These are phyloP conservation scores for Andrena bicolor DNA, from an alignment of 2,888 invertebrate genomes.

Conservation along the genomic window DNA sequence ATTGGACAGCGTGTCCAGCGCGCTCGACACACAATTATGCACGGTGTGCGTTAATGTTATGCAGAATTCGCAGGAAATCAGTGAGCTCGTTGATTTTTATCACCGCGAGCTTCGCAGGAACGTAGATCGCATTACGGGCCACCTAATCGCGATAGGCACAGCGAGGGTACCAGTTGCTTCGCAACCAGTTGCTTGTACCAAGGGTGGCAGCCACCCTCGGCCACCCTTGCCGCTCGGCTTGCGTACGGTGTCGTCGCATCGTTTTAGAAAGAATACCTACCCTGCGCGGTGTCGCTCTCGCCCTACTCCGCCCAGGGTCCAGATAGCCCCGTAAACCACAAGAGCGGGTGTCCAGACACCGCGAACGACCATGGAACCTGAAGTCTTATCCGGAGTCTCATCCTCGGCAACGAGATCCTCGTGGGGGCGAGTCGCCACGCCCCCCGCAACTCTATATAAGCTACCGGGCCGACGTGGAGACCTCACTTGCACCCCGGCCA, in stretches of 20 bases:
- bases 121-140: slow-evolving; percentile 30
- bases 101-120: slow-evolving; percentile 7
- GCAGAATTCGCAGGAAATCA: no score
- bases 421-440: slow-evolving; percentile 79
- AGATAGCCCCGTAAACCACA: slow-evolving; percentile 11
- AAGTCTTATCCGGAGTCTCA: slow-evolving; percentile 61
- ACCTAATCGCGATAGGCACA: slow-evolving; percentile 37
- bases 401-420: slow-evolving; percentile 64
- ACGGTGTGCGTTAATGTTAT: no score
- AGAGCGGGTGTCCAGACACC: slow-evolving; percentile 38
- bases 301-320: not conserved
- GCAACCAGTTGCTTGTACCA: slow-evolving; percentile 78
- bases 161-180: slow-evolving; percentile 77
- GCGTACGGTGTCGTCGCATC: slow-evolving; percentile 13
- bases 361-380: slow-evolving; percentile 41
- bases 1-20: no score
- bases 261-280: slow-evolving; percentile 18
- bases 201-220: slow-evolving; percentile 27
- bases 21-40: no score
- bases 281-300: not conserved
- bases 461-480: slow-evolving; percentile 70
- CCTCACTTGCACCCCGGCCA: slow-evolving; percentile 80
- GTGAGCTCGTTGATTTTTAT: no score
- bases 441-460: slow-evolving; percentile 82
- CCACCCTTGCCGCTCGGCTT: not conserved